Conservation (phyloP, 2,113 vertebrate genomes). For the Actinemys pallida region DNA sequence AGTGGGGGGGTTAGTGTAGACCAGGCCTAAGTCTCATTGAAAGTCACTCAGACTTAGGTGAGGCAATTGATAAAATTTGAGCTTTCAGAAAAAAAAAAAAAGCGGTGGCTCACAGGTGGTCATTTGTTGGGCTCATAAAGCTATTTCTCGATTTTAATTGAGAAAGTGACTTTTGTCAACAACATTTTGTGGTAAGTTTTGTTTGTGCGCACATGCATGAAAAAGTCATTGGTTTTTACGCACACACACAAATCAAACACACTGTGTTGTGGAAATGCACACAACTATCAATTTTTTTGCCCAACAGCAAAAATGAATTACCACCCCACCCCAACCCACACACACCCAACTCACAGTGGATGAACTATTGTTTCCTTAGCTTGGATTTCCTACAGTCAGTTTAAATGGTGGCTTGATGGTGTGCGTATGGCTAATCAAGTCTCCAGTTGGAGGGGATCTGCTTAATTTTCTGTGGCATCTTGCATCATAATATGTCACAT, state of each 20-base stretch:
- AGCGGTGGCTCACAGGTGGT: background rate
- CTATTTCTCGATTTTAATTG: background rate
- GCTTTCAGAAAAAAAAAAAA: background rate
- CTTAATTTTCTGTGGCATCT: constrained; percentile 66
- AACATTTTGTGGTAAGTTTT: background rate
- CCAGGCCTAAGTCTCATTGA: background rate
- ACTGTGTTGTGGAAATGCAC: background rate
- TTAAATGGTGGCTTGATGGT: constrained; percentile 56
- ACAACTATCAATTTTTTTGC: constrained; percentile 24
- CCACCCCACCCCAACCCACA: background rate
- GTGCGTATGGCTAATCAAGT: constrained; percentile 62
- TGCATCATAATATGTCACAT: constrained; percentile 68
- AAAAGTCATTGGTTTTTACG: background rate
- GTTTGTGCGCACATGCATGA: too few relatives aligned
- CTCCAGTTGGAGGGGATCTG: constrained; percentile 21
- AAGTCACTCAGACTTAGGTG: background rate
- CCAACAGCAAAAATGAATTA: background rate
- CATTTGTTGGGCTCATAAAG: background rate
- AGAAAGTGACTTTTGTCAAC: background rate
- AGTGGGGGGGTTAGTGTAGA: too few relatives aligned
- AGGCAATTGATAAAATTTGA: background rate
- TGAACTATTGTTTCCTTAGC: background rate
- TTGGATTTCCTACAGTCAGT: constrained; percentile 49
- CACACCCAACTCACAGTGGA: background rate
- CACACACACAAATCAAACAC: background rate